Evolutionary conservation across 1,140 invertebrate genomes (phyloP), one percentile per base, ranked within the genome.

Genomic region (Diploscapter pachys): DNA sequence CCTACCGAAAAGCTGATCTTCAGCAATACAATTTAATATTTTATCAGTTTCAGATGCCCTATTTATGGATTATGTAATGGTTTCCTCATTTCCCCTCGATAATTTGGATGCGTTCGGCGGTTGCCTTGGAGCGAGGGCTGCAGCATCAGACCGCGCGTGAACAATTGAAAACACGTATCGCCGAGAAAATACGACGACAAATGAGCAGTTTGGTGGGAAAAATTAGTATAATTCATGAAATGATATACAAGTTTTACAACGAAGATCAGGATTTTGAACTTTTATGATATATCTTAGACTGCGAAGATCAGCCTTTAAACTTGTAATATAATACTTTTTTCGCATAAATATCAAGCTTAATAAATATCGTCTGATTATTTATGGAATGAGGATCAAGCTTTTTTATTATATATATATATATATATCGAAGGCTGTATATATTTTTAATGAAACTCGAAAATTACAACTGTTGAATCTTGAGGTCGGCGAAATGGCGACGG

Each of bases 401-500:
- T 70, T 70, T 61, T 70, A n/a, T n/a, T n/a, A n/a, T 31, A 31
- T 31, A n/a, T 31, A 31, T 31, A 31, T 31, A 31, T 31, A 31
- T 31, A 31, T 31, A 31, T 31, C 31, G 31, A 31, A 31, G 31
- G 31, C 31, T 31, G 31, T 31, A 31, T 31, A 31, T 31, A 31
- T 31, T 31, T 31, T 31, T 31, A 31, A 31, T 31, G 1, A 31
- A 31, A 31, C 1, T 31, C 31, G 31, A 31, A 31, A 31, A 31
- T 31, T 31, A 31, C 31, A 31, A 61, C 63, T 13, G 0, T 6
- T 8, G 31, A 57, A 49, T 8, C 67, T 76, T 68, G 53, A 76
- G 75, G 76, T 81, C 9, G 71, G 65, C 6, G 64, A 80, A 70
- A 54, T 61, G 4, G 64, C 77, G n/a, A 81, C 82, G 4, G 80